Evolutionary conservation across 2,113 vertebrate species (phyloP).

Genomic region (Triplophysa tibetana): DNA sequence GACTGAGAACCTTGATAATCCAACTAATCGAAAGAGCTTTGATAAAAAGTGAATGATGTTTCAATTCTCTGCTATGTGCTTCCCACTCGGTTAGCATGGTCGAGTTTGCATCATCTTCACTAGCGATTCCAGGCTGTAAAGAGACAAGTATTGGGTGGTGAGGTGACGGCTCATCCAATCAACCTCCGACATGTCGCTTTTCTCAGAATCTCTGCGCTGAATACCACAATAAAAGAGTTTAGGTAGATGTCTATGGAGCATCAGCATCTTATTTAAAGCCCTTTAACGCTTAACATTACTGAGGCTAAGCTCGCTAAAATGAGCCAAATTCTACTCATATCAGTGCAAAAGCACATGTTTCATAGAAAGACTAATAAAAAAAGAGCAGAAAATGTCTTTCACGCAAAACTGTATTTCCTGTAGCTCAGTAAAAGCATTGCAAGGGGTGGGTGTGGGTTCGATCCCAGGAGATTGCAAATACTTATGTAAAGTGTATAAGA

Average conservation of each 20-base stretch:
- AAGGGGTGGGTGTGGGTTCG: too few relatives aligned
- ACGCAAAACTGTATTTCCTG: neutral
- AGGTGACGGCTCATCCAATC: slow-evolving; percentile 3
- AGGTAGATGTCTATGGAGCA: neutral
- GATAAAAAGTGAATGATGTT: slow-evolving; percentile 8
- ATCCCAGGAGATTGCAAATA: too few relatives aligned
- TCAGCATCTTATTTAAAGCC: neutral
- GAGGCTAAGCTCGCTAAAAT: neutral
- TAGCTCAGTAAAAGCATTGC: too few relatives aligned
- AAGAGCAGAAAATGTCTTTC: neutral
- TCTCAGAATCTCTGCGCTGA: neutral
- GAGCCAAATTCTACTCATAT: neutral
- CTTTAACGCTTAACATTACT: neutral
- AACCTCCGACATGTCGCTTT: neutral
- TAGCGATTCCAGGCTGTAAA: neutral
- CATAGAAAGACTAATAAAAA: neutral
- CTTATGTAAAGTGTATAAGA: too few relatives aligned
- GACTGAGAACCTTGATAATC: neutral
- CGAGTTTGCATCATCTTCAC: neutral
- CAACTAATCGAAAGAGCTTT: slow-evolving; percentile 25
- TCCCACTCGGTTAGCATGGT: neutral
- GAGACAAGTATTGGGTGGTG: neutral
- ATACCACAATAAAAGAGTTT: neutral
- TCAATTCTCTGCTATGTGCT: slow-evolving; percentile 8
- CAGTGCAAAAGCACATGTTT: neutral